Percentiles rank a stretch among this genome's conserved stretches.
Evolutionary conservation across 2,113 vertebrate species (phyloP).

Genomic region (Cheilinus undulatus): DNA sequence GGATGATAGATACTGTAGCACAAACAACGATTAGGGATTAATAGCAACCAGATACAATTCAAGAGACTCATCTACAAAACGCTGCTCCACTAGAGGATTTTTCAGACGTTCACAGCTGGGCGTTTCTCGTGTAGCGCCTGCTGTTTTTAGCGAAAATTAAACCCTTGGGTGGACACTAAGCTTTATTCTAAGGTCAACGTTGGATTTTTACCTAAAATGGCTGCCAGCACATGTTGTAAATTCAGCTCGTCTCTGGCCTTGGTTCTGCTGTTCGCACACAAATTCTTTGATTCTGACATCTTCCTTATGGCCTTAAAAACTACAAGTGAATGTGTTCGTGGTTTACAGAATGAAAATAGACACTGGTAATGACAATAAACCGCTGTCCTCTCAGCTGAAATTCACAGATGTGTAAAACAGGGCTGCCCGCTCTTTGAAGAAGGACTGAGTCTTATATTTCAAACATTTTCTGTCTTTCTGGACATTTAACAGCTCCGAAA

Average conservation of each 20-base stretch:
- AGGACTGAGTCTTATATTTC: slow-evolving; percentile 52
- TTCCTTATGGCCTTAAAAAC: slow-evolving; percentile 23
- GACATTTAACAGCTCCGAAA: slow-evolving; percentile 53
- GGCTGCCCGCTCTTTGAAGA: slow-evolving; percentile 62
- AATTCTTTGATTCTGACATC: slow-evolving; percentile 57
- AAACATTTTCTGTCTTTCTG: slow-evolving; percentile 24
- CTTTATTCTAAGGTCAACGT: neutral
- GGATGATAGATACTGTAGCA: neutral
- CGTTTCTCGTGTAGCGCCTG: too few species aligned
- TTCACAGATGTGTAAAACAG: slow-evolving; percentile 51
- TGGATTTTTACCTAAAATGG: slow-evolving; percentile 39
- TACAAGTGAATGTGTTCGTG: slow-evolving; percentile 65
- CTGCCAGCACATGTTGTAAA: slow-evolving; percentile 38
- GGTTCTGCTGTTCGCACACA: slow-evolving; percentile 44
- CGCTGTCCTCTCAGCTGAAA: slow-evolving; percentile 49
- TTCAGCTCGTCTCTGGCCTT: slow-evolving; percentile 40
- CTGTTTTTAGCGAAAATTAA: neutral
- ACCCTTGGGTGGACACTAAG: neutral
- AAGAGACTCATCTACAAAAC: too few species aligned
- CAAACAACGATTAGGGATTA: too few species aligned
- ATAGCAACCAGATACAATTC: neutral
- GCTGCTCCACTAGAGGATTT: too few species aligned
- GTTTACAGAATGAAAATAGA: slow-evolving; percentile 66
- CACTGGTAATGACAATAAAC: slow-evolving; percentile 57
- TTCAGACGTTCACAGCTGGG: neutral